These are phyloP conservation scores for Cheilinus undulatus DNA, from an alignment of 2,113 vertebrate genomes.

Conservation along the genomic window DNA sequence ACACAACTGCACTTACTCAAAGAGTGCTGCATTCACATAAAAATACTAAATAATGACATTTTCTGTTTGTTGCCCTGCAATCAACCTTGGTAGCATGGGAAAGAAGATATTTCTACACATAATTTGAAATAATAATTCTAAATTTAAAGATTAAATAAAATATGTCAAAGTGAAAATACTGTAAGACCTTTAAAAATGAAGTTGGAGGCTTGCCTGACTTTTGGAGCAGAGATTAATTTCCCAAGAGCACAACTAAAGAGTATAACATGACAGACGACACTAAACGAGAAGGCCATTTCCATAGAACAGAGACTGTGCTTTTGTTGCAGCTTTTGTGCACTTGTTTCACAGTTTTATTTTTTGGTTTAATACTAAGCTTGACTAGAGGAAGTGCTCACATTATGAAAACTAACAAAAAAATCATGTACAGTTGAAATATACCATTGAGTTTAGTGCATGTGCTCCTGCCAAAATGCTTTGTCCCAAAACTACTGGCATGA, in stretches of 20 bases:
- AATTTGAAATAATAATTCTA: not conserved
- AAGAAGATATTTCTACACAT: not conserved
- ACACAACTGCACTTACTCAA: slow-evolving; percentile 26
- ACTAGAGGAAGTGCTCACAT: not conserved
- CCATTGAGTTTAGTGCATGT: not conserved
- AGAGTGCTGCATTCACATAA: not conserved
- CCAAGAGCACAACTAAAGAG: not conserved
- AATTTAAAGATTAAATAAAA: not conserved
- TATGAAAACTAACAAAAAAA: not conserved
- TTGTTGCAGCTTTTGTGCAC: slow-evolving; percentile 5
- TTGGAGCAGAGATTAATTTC: slow-evolving; percentile 1
- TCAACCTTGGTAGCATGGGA: not conserved
- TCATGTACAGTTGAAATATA: slow-evolving; percentile 8
- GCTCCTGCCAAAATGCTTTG: slow-evolving; percentile 1
- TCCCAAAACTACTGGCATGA: slow-evolving; percentile 28
- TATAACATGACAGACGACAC: slow-evolving; percentile 17
- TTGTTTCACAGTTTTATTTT: slow-evolving; percentile 1
- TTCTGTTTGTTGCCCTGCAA: not conserved
- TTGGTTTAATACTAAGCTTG: not conserved
- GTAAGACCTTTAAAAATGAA: slow-evolving; percentile 2
- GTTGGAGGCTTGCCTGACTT: not conserved
- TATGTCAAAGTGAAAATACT: not conserved
- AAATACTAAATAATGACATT: not conserved
- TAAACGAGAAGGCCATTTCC: slow-evolving; percentile 21
- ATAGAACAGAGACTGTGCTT: slow-evolving; percentile 24